Base-by-base conservation (phyloP, 2,888 invertebrate genomes). In the Empis livida region DNA sequence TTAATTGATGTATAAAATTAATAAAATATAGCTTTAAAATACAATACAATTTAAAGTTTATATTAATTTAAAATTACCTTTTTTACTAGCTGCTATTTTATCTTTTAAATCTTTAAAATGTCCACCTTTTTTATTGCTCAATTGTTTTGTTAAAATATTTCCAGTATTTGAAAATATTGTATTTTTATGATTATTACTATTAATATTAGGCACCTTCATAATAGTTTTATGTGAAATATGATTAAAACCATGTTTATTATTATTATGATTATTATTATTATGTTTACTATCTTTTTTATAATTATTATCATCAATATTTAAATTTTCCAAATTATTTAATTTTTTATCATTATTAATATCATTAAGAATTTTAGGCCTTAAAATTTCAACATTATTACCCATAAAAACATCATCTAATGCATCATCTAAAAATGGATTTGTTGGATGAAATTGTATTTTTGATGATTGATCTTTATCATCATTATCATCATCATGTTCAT, bases 21-120 rank as follows among this genome's bases (percentile, higher is more conserved):
- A n/a, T n/a, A n/a, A n/a, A n/a, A n/a, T n/a, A n/a, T n/a, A n/a
- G n/a, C n/a, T n/a, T n/a, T n/a, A n/a, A n/a, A n/a, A n/a, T n/a
- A n/a, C n/a, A n/a, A n/a, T n/a, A n/a, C n/a, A n/a, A n/a, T n/a
- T n/a, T n/a, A n/a, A n/a, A n/a, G n/a, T n/a, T n/a, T n/a, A n/a
- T 20, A 27, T 10, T 41, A 15, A 10, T 20, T 37, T 10, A 15
- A 10, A 51, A 47, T 52, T 51, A 61, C 64, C 70, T 49, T 71
- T 66, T 54, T 72, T 72, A 48, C 72, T 68, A 1, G 73, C 68
- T 0, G 71, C 70, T 39, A 76, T 69, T 56, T 71, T 71, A 48
- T 77, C 75, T 55, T 76, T 76, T 23, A 77, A 58, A 49, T 76
- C 76, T 55, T 72, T 73, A 53, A 76, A 75, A 55, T 75, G 75